Base-by-base conservation (phyloP, 2,888 invertebrate species). In the Orthosia gracilis region DNA sequence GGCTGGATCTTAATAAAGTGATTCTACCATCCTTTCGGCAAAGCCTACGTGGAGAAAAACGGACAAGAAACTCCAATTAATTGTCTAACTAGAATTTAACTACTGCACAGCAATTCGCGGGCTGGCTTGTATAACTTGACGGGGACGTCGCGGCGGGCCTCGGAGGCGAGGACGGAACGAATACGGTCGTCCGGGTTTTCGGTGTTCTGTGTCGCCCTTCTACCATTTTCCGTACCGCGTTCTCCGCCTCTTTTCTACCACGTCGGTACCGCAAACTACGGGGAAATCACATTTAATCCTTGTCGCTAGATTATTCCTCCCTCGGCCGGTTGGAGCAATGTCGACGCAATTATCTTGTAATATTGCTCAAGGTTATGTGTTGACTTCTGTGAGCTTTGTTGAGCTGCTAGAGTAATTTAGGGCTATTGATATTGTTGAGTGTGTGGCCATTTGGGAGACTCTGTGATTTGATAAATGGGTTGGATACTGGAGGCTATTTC, bases 311-410 rank as follows among this genome's bases (percentile, higher is more conserved):
- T 80, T 73, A 64, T 57, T 50, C 80, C 58, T 64, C 5, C 7
- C 49, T 57, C 55, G 18, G 21, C 58, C 3, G n/a, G 40, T 40
- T 40, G 40, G 23, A 58, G 23, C 9, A n/a, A 49, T 58, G 81
- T 66, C 52, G 55, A 58, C 61, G 26, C 74, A 73, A 69, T 73
- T 66, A 73, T 73, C 40, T 65, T 26, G 57, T 69, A 54, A 73
- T 80, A 65, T 61, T 73, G 49, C 81, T 74, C 65, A 66, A 80
- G 57, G 62, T 45, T 58, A 40, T 50, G n/a, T 73, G 40, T 58
- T 58, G 50, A 71, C 40, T 63, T 49, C n/a, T 50, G 40, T 54
- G 47, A 58, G 54, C 54, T 59, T 75, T 55, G 61, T 61, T 49
- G 47, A 40, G 76, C 62, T 62, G 15, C 31, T 23, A 47, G 26